Conservation (phyloP, 2,113 vertebrate species). For the Aix galericulata region DNA sequence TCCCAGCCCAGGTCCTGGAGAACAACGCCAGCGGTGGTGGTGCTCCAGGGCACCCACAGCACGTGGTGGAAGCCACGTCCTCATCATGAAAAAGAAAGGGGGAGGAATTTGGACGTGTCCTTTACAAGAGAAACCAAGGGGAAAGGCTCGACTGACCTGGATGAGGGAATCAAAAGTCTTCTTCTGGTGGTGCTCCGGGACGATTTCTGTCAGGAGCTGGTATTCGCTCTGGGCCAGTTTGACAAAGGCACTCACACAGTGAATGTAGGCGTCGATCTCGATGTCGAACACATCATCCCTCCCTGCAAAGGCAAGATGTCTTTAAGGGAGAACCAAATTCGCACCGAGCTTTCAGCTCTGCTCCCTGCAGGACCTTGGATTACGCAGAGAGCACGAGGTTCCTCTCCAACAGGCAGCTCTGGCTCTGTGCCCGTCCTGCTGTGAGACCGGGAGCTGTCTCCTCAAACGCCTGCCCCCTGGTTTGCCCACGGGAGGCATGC, state of each 20-base stretch:
- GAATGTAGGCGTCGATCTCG: constrained; percentile 96
- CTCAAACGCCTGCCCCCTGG: not conserved
- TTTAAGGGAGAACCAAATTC: not conserved
- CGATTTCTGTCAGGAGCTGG: constrained; percentile 86
- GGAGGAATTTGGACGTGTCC: not conserved
- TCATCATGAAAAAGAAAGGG: not conserved
- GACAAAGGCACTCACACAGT: constrained; percentile 95
- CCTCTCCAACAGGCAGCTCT: not conserved
- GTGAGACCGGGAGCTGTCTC: not conserved
- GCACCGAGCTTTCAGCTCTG: not conserved
- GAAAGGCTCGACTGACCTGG: constrained; percentile 79
- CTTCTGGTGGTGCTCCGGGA: constrained; percentile 98
- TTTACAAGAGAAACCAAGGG: not conserved
- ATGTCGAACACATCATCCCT: constrained; percentile 94
- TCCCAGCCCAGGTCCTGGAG: not conserved
- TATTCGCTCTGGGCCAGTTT: constrained; percentile 97
- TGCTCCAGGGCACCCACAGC: not conserved
- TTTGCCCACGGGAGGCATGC: not conserved
- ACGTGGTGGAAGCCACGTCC: not conserved
- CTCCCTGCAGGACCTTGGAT: not conserved
- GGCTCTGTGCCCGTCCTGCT: not conserved
- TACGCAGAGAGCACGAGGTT: not conserved
- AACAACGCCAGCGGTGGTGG: not conserved
- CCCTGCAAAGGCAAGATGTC: constrained; percentile 76
- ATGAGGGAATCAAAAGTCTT: constrained; percentile 98